Base-by-base conservation (phyloP, 2,888 invertebrate species). In the Polietes domitor region DNA sequence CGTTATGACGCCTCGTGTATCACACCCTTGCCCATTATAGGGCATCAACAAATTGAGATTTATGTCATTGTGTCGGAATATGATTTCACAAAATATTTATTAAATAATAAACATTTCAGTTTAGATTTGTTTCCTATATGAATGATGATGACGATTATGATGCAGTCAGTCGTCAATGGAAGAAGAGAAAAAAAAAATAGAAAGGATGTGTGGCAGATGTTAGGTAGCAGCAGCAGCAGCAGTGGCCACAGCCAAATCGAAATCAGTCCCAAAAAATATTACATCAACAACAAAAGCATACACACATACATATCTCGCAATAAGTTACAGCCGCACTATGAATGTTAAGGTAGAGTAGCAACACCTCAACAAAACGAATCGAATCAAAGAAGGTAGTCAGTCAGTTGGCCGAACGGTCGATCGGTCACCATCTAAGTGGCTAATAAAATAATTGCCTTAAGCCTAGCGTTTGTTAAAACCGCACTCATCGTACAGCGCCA, bases 361-460 rank as follows among this genome's bases (percentile, higher is more conserved):
- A 53, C 10, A 58, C 26, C 2, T 58, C 24, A 58, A 58, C 58
- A n/a, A n/a, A n/a, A n/a, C n/a, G n/a, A n/a, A n/a, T 3, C 41
- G 24, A 24, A n/a, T n/a, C n/a, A n/a, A n/a, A n/a, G n/a, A n/a
- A n/a, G n/a, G n/a, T n/a, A n/a, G n/a, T n/a, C n/a, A n/a, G n/a
- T n/a, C n/a, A n/a, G n/a, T n/a, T n/a, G n/a, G n/a, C n/a, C n/a
- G 37, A 24, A 68, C 6, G 37, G 9, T 9, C 7, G 32, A 7
- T 32, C 7, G 41, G 41, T 21, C 41, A 41, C 68, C 68, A 68
- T 12, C 24, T 21, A 41, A 68, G 68, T 68, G 68, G 24, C 68
- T 21, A 68, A 68, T 68, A 70, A 77, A 41, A 77, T 70, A 43
- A 73, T 70, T 21, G 70, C 68, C 77, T 70, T 1, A 19, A 41